phyloP scores from a whole-genome alignment of 2,797 vertebrate species.

The Clarias fuscus region DNA sequence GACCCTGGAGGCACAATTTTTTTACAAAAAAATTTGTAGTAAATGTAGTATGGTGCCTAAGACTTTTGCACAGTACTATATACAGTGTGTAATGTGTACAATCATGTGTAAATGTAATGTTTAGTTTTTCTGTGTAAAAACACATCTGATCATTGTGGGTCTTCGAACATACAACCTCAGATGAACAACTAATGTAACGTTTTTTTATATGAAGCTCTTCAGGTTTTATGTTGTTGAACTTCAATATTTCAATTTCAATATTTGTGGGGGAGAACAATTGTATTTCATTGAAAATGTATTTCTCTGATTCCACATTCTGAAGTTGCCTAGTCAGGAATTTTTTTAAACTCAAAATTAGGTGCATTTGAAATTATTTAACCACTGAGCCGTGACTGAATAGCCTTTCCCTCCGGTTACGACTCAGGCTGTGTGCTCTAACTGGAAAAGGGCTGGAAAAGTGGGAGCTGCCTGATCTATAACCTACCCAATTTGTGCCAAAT shows the following conservation, averaged over 20 bases:
- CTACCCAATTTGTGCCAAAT: constrained; percentile 75
- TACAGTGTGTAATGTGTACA: no score
- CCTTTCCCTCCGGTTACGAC: constrained; percentile 39
- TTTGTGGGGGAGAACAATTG: neutral
- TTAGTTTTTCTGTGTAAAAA: no score
- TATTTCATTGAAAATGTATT: neutral
- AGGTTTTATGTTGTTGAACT: neutral
- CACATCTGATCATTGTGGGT: no score
- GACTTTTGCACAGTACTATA: no score
- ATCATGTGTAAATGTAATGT: no score
- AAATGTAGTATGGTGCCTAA: no score
- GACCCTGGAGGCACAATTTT: no score
- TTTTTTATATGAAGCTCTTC: neutral
- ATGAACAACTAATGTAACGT: no score
- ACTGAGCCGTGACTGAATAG: constrained; percentile 33
- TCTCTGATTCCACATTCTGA: neutral
- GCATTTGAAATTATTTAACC: constrained; percentile 31
- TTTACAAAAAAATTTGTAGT: no score
- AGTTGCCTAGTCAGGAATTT: constrained; percentile 22
- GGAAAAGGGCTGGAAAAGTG: constrained; percentile 60
- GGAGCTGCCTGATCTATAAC: constrained; percentile 68
- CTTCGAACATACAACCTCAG: no score
- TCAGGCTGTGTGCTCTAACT: constrained; percentile 37
- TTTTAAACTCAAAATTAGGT: constrained; percentile 25
- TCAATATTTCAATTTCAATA: neutral